A percentile compares a stretch with the other conserved stretches of the same genome.
Conservation (phyloP, 2,797 vertebrate genomes). For the Allobates femoralis region DNA sequence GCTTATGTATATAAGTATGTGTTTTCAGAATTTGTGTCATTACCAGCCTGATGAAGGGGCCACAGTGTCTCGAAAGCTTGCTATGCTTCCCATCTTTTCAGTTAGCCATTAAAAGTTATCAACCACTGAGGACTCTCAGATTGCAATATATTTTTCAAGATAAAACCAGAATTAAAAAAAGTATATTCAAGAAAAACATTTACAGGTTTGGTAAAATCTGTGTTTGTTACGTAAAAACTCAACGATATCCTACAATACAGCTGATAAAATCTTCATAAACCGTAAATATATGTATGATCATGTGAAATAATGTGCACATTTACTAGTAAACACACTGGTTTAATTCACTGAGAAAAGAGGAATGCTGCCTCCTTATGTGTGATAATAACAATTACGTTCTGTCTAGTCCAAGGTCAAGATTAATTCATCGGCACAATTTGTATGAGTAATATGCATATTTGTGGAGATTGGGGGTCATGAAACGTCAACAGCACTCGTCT, state of each 20-base stretch:
- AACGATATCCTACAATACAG: background rate
- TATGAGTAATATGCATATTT: slow-evolving; percentile 14
- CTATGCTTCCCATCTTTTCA: no score
- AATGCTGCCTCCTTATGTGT: background rate
- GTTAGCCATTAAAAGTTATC: no score
- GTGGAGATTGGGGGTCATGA: slow-evolving; percentile 31
- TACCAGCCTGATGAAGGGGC: no score
- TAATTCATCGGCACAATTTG: background rate
- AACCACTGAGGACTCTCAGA: no score
- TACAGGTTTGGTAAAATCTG: background rate
- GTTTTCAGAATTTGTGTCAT: no score
- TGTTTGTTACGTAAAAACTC: background rate
- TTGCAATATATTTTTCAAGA: no score
- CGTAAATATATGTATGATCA: no score
- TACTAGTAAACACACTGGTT: background rate
- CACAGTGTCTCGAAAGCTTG: no score
- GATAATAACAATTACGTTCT: background rate
- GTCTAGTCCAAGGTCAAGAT: slow-evolving; percentile 17
- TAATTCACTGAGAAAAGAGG: background rate
- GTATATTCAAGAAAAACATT: background rate
- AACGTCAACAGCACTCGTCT: slow-evolving; percentile 14
- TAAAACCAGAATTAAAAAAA: background rate
- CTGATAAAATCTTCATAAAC: background rate
- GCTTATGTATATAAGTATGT: no score
- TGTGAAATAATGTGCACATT: background rate